Evolutionary conservation across 2,797 vertebrate species (phyloP).

Genomic region (Sciurus vulgaris): DNA sequence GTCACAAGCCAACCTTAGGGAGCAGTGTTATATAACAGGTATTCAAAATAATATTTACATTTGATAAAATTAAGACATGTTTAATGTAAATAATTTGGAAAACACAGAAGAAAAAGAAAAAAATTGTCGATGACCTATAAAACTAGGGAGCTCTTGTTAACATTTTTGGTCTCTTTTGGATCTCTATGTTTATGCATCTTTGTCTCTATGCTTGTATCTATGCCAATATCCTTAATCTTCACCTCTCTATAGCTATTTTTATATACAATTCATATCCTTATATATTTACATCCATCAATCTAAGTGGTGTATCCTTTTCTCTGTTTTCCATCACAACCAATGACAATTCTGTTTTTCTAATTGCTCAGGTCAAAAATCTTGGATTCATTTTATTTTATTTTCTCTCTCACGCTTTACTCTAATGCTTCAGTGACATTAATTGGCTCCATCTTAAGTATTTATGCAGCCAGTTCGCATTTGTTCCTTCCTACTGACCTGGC

Average conservation of each 20-base stretch:
- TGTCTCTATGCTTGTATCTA: background rate
- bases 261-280: background rate
- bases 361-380: background rate
- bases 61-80: conserved; percentile 9
- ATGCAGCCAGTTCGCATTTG: background rate
- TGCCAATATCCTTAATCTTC: background rate
- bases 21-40: background rate
- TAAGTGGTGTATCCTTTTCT: background rate
- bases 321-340: background rate
- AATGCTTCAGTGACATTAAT: background rate
- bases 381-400: background rate
- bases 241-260: background rate
- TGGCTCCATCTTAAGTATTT: background rate
- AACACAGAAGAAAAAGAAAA: background rate
- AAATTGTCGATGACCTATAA: background rate
- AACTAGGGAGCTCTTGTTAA: background rate
- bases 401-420: background rate
- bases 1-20: background rate
- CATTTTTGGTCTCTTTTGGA: conserved; percentile 1
- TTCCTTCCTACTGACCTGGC: background rate
- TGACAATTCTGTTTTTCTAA: background rate
- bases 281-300: background rate
- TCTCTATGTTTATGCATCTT: background rate
- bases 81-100: conserved; percentile 38
- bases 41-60: background rate